These are phyloP conservation scores for Cerastoderma edule DNA, from an alignment of 2,888 invertebrate species.

Conservation along the genomic window DNA sequence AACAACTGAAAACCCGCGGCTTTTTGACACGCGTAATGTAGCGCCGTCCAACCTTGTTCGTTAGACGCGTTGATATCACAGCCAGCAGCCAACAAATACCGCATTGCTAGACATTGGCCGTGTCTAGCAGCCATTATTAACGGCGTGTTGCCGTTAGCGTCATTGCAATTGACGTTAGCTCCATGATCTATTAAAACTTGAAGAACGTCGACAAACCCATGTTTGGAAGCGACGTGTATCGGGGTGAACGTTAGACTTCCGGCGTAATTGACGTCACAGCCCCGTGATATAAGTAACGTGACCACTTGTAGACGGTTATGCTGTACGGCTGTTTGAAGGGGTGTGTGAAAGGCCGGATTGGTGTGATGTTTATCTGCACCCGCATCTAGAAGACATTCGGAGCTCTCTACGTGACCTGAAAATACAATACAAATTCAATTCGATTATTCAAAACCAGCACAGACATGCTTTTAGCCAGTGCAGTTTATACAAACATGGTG, in stretches of 20 bases:
- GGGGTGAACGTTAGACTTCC: slow-evolving; percentile 57
- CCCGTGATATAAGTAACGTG: slow-evolving; percentile 50
- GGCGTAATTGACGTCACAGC: slow-evolving; percentile 55
- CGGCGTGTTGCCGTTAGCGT: slow-evolving; percentile 75
- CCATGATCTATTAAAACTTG: slow-evolving; percentile 66
- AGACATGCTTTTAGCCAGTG: not conserved
- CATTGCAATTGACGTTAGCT: slow-evolving; percentile 68
- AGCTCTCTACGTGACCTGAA: slow-evolving; percentile 64
- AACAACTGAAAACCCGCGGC: slow-evolving; percentile 76
- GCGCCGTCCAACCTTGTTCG: slow-evolving; percentile 84
- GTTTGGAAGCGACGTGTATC: slow-evolving; percentile 73
- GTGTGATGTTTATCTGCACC: slow-evolving; percentile 58
- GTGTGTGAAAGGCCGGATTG: slow-evolving; percentile 62
- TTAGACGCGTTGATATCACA: slow-evolving; percentile 72
- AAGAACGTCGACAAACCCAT: slow-evolving; percentile 67
- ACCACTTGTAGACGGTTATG: slow-evolving; percentile 56
- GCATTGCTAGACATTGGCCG: slow-evolving; percentile 64
- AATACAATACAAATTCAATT: not conserved
- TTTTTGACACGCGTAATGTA: slow-evolving; percentile 83
- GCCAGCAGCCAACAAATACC: slow-evolving; percentile 59
- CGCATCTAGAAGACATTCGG: slow-evolving; percentile 64
- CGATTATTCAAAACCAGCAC: not conserved
- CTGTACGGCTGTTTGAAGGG: slow-evolving; percentile 66
- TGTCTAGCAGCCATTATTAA: slow-evolving; percentile 73
- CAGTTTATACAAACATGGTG: not conserved